Evolutionary conservation across 2,113 vertebrate genomes (phyloP).

Genomic region (Odontophorus gujanensis): DNA sequence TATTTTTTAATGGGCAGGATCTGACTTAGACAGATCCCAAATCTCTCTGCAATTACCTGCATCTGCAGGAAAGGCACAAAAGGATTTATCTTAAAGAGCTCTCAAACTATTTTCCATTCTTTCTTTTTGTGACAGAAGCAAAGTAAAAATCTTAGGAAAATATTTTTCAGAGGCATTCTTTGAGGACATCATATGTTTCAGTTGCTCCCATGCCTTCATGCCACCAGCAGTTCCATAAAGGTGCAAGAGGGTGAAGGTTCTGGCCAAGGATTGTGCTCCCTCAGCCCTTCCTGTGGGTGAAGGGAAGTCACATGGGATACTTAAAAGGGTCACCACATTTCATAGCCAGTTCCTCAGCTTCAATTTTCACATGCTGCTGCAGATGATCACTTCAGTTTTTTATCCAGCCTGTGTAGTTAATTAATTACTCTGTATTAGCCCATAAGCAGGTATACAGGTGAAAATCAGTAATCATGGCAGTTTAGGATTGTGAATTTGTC

Average conservation of each 20-base stretch:
- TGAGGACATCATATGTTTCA: neutral
- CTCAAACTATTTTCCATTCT: conserved; percentile 4
- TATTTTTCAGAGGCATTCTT: conserved; percentile 29
- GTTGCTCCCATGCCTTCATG: neutral
- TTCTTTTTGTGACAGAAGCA: conserved; percentile 31
- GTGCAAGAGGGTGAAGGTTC: neutral
- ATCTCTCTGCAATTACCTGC: conserved; percentile 49
- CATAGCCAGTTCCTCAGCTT: neutral
- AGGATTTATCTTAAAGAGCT: conserved; percentile 49
- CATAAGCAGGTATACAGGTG: neutral
- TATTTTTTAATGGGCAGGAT: conserved; percentile 74
- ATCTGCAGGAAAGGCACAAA: conserved; percentile 59
- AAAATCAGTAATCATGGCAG: neutral
- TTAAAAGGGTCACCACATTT: neutral
- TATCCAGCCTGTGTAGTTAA: neutral
- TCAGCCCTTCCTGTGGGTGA: neutral
- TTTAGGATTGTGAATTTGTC: neutral
- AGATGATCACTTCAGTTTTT: neutral
- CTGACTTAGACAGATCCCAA: conserved; percentile 72
- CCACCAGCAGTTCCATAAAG: neutral
- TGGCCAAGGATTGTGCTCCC: accelerated
- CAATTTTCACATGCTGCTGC: neutral
- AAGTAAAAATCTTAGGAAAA: conserved; percentile 36
- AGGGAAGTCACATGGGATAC: neutral
- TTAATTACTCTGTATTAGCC: neutral